A percentile compares a stretch with the other conserved stretches of the same genome.
Conservation (phyloP, 2,113 vertebrate species). For the Dissostichus mawsoni region DNA sequence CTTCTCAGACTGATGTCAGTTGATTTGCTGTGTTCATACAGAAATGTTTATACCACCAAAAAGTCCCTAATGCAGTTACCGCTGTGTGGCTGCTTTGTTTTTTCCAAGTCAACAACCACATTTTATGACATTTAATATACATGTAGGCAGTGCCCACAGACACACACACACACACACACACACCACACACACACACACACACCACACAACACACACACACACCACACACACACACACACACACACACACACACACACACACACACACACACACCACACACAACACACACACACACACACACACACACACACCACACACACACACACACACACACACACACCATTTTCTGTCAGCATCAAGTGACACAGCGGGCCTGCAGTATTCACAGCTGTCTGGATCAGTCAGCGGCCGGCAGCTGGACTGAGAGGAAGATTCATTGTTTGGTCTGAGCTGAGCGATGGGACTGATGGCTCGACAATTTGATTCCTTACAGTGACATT, state of each 20-base stretch:
- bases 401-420: conserved; percentile 38
- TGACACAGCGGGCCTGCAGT: conserved; percentile 55
- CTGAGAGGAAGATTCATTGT: conserved; percentile 29
- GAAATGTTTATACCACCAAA: background rate
- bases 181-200: conserved; percentile 29
- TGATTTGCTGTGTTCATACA: background rate
- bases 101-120: conserved; percentile 2
- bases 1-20: background rate
- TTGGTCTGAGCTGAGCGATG: background rate
- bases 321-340: background rate
- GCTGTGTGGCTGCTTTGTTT: background rate
- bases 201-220: conserved; percentile 18
- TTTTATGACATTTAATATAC: conserved; percentile 22
- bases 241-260: conserved; percentile 36
- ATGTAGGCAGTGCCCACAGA: conserved; percentile 5
- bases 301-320: too few relatives aligned
- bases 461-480: conserved; percentile 11
- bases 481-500: conserved; percentile 20
- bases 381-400: conserved; percentile 64
- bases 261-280: conserved; percentile 26
- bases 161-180: conserved; percentile 29
- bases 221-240: conserved; percentile 15
- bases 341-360: conserved; percentile 50
- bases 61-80: background rate
- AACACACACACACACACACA: background rate